Base-by-base conservation (phyloP, 2,888 invertebrate species). In the Campoletis raptor region DNA sequence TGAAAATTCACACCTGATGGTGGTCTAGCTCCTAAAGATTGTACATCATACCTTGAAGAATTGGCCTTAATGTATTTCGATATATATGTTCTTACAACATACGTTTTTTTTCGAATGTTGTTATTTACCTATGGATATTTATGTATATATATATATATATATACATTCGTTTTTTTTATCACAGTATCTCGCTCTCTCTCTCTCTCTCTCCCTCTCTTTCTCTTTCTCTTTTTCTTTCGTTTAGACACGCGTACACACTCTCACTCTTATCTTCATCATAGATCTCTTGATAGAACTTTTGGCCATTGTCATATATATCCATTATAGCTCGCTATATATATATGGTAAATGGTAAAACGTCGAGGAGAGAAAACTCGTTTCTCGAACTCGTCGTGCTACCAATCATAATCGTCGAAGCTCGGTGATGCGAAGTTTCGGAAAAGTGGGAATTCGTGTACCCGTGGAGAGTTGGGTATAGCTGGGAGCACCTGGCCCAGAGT, bases 391-490 rank as follows among this genome's bases (percentile, higher is more conserved):
- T 45, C 70, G 72, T 36, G 57, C 83, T 67, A 83, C 83, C 78
- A 83, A 83, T 83, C 83, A 83, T 83, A 83, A 83, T 79, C 83
- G 83, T 79, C 52, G 78, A 83, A 79, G 73, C 73, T 66, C 79
- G 72, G 66, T 57, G 79, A 83, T 72, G 79, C 67, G 73, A 67
- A 73, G 67, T 79, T 79, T 73, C 52, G 61, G 83, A 83, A 83
- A 79, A 83, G 83, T 83, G 83, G 83, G 45, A 78, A 83, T 74
- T 79, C 83, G 79, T 83, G 83, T 83, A 79, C 73, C 67, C 73
- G 54, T 42, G 54, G 72, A 70, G 77, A 78, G 77, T 78, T 77
- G 78, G 70, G 61, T 70, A 77, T 45, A 67, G 57, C 81, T 73
- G 24, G 72, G 73, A 73, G 81, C 79, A 79, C 70, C 80, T 79